Conservation (phyloP, 92 coral and sea anemone species). For the Anthopleura xanthogrammica region DNA sequence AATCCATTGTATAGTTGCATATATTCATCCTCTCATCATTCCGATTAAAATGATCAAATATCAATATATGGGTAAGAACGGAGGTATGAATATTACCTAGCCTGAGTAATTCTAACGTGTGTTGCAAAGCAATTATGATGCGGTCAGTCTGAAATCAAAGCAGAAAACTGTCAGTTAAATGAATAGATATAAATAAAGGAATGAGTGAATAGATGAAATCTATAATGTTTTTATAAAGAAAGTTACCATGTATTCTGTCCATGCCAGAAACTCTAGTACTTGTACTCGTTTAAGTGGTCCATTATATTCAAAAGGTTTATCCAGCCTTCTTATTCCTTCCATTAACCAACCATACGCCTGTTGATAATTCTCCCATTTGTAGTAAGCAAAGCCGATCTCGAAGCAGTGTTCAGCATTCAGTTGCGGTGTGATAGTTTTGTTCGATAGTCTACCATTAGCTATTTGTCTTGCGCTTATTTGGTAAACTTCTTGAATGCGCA, state of each 20-base stretch:
- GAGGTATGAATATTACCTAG: constrained; percentile 34
- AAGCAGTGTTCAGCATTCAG: constrained; percentile 83
- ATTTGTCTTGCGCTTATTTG: constrained; percentile 63
- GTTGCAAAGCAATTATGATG: constrained; percentile 45
- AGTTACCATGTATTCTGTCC: constrained; percentile 96
- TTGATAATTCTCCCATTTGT: constrained; percentile 48
- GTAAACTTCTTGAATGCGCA: constrained; percentile 90
- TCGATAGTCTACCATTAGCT: constrained; percentile 69
- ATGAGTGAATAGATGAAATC: not conserved
- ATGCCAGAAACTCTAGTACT: constrained; percentile 77
- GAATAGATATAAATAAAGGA: not conserved
- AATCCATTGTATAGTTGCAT: not conserved
- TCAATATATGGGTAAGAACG: not conserved
- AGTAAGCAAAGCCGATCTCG: constrained; percentile 77
- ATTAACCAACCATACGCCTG: constrained; percentile 75
- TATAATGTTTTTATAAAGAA: not conserved
- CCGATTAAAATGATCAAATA: too few relatives aligned
- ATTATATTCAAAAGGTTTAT: constrained; percentile 62
- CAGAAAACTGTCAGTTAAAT: not conserved
- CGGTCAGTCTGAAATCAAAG: constrained; percentile 45
- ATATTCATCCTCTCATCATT: not conserved
- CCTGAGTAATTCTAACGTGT: constrained; percentile 42
- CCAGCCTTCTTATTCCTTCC: constrained; percentile 63
- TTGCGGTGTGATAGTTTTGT: constrained; percentile 54
- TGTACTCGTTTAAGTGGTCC: constrained; percentile 55